Percentiles rank a stretch among this genome's conserved stretches.
phyloP scores from a whole-genome alignment of 2,888 invertebrate species.

The Euzetes globulus region DNA sequence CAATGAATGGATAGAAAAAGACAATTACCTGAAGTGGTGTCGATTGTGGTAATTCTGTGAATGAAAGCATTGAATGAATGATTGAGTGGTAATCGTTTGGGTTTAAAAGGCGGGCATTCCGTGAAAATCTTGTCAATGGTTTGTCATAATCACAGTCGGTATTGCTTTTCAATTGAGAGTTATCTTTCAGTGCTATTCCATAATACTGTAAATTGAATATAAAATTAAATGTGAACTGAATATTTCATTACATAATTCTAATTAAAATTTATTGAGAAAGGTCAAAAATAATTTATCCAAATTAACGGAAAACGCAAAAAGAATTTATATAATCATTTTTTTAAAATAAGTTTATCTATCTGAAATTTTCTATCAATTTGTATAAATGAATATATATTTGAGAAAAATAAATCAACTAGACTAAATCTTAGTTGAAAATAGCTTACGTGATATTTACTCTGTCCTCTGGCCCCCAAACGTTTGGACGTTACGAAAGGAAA shows the following conservation, averaged over 20 bases:
- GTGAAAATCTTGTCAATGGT: constrained; percentile 18
- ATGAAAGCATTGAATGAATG: constrained; percentile 32
- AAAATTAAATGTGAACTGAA: too few species aligned
- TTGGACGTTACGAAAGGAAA: constrained; percentile 33
- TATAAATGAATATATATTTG: neutral
- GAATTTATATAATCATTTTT: too few species aligned
- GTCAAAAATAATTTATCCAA: too few species aligned
- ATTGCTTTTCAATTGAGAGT: neutral
- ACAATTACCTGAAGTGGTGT: neutral
- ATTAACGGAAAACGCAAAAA: too few species aligned
- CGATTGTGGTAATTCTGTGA: neutral
- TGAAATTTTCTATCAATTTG: too few species aligned
- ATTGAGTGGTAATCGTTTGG: constrained; percentile 34
- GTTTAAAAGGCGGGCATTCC: constrained; percentile 22
- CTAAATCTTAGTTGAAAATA: too few species aligned
- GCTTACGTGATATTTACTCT: constrained; percentile 34
- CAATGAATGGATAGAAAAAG: too few species aligned
- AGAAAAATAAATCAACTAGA: too few species aligned
- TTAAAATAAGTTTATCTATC: too few species aligned
- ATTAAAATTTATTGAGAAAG: too few species aligned
- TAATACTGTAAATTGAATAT: constrained; percentile 20
- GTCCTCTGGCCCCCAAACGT: constrained; percentile 34
- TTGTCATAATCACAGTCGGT: constrained; percentile 17
- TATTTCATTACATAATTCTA: too few species aligned
- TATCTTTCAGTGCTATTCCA: constrained; percentile 21